Evolutionary conservation across 2,797 vertebrate species (phyloP), one percentile per base, ranked within the genome.

Genomic region (Parambassis ranga): DNA sequence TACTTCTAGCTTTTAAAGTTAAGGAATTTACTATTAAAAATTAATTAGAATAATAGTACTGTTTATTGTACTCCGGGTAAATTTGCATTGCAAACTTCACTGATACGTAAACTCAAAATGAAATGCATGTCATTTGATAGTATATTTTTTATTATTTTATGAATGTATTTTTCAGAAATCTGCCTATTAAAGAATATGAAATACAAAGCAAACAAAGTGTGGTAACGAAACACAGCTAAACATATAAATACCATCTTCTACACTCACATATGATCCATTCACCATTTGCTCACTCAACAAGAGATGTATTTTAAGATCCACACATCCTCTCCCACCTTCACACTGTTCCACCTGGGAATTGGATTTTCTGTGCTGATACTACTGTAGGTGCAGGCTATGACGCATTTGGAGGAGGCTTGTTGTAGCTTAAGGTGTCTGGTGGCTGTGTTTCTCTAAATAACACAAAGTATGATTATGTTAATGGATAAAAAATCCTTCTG

Each of bases 401-500:
- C 56, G 16, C 74, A 74, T 73, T 67, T 26, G 48, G 59, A 67
- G 3, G 49, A 65, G 31, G 67, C 30, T 72, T 52, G 35, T 48
- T 19, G 36, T 27, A 32, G 63, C 46, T 70, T 62, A 70, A 76
- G 52, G 59, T 71, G 62, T 80, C 46, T 59, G 71, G 67, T 82
- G 81, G 53, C 75, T 43, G 65, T 16, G 32, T 61, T 46, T 77
- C 80, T 73, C 81, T 72, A 85, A 90, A 90, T 91, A 91, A 79
- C 75, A 58, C 47, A 38, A 61, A 41, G 53, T 73, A 67, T 20
- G 27, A n/a, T n/a, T n/a, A 71, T 50, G 49, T 66, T 82, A 80
- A 83, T 68, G 76, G 60, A 50, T 68, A 65, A 36, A 58, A 42
- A n/a, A n/a, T n/a, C n/a, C 53, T 4, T 32, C 14, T 27, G 30